A percentile compares a stretch with the other conserved stretches of the same genome.
phyloP scores from a whole-genome alignment of 1,140 invertebrate genomes.

The Achroia grisella region DNA sequence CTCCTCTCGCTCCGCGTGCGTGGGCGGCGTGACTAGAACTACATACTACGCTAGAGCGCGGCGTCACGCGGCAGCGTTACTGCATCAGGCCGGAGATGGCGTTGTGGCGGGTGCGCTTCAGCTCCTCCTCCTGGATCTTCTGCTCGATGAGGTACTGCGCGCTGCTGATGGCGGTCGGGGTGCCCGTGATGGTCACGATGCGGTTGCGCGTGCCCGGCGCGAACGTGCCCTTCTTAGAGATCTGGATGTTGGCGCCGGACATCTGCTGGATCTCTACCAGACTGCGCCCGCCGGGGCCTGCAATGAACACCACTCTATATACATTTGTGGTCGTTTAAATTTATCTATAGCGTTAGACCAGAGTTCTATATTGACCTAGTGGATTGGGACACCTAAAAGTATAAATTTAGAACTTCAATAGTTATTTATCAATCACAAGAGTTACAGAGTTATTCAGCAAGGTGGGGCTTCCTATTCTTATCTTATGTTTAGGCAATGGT shows the following conservation, averaged over 20 bases:
- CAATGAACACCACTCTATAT: background rate
- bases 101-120: slow-evolving; percentile 92
- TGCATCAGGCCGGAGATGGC: slow-evolving; percentile 84
- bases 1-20: slow-evolving; percentile 3
- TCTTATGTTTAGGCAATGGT: too few relatives aligned
- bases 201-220: slow-evolving; percentile 96
- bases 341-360: too few relatives aligned
- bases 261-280: slow-evolving; percentile 97
- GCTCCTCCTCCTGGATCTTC: slow-evolving; percentile 95
- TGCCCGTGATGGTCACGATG: slow-evolving; percentile 96
- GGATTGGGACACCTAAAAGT: too few relatives aligned
- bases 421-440: too few relatives aligned
- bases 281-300: slow-evolving; percentile 93
- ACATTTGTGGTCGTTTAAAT: too few relatives aligned
- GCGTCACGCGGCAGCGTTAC: slow-evolving; percentile 23
- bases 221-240: slow-evolving; percentile 98
- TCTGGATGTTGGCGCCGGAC: slow-evolving; percentile 97
- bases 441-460: too few relatives aligned
- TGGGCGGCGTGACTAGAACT: slow-evolving; percentile 13
- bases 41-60: background rate
- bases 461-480: too few relatives aligned
- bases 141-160: slow-evolving; percentile 97
- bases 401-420: too few relatives aligned
- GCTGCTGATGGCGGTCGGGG: slow-evolving; percentile 87
- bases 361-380: too few relatives aligned